Percentiles rank a stretch among this genome's conserved stretches.
phyloP scores from a whole-genome alignment of 2,113 vertebrate species.

The Calypte anna region DNA sequence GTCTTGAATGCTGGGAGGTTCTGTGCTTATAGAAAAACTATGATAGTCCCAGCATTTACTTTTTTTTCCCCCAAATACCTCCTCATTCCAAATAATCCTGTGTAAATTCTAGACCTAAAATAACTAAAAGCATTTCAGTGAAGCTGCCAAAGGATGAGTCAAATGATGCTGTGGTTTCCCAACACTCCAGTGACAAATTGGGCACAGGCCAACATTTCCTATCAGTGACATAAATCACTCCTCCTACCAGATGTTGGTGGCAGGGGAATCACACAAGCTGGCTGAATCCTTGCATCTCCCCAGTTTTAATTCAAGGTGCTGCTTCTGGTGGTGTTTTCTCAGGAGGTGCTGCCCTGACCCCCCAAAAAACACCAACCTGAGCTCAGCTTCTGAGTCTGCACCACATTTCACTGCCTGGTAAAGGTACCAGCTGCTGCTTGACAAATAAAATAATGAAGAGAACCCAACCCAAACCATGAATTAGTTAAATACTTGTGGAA shows the following conservation, averaged over 20 bases:
- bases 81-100: neutral
- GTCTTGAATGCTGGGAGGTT: neutral
- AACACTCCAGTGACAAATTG: rapidly evolving
- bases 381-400: neutral
- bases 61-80: neutral
- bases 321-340: neutral
- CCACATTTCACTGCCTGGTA: neutral
- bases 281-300: neutral
- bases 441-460: neutral
- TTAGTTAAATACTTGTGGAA: neutral
- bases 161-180: neutral
- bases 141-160: neutral
- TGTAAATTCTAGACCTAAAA: neutral
- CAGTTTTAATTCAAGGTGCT: neutral
- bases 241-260: rapidly evolving
- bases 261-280: neutral
- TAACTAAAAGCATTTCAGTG: neutral
- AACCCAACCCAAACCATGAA: neutral
- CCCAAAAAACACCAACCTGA: rapidly evolving
- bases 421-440: neutral
- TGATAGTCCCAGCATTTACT: neutral
- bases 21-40: neutral
- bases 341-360: neutral
- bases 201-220: neutral
- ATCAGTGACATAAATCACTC: neutral